Conservation (phyloP, 64 coral and sea anemone species). For the Cladopsammia gracilis region DNA sequence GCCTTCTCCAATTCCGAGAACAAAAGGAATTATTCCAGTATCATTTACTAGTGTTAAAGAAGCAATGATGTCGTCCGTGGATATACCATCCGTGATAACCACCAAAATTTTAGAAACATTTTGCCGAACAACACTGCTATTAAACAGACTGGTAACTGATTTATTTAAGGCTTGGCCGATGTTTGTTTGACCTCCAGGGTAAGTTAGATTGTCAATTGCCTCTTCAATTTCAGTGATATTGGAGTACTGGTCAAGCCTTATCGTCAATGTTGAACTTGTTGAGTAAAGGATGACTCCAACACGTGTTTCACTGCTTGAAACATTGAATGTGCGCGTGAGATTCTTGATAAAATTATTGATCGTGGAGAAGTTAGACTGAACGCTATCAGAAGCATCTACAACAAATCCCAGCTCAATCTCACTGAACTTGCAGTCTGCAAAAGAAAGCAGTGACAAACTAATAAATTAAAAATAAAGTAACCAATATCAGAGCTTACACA, state of each 20-base stretch:
- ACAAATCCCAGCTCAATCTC: constrained; percentile 77
- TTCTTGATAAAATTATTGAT: constrained; percentile 71
- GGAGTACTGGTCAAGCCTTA: constrained; percentile 52
- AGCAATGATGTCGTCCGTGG: neutral
- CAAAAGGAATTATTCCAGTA: too few relatives aligned
- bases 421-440: constrained; percentile 70
- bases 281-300: constrained; percentile 75
- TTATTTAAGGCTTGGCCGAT: constrained; percentile 52
- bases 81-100: constrained; percentile 69
- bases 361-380: constrained; percentile 66
- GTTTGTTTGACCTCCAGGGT: constrained; percentile 62
- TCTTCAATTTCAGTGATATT: constrained; percentile 12
- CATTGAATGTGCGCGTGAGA: constrained; percentile 53
- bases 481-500: too few relatives aligned
- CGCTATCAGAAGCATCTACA: constrained; percentile 81
- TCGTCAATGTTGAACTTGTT: constrained; percentile 8
- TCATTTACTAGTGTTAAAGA: neutral
- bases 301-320: constrained; percentile 61
- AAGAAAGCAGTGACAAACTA: neutral
- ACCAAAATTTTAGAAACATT: constrained; percentile 64
- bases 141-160: constrained; percentile 33
- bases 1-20: constrained; percentile 56
- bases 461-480: too few relatives aligned
- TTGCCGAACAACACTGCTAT: neutral
- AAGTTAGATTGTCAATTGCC: constrained; percentile 64